These are phyloP conservation scores for Ophthalmolycus amberensis DNA, from an alignment of 2,113 vertebrate species.

Conservation along the genomic window DNA sequence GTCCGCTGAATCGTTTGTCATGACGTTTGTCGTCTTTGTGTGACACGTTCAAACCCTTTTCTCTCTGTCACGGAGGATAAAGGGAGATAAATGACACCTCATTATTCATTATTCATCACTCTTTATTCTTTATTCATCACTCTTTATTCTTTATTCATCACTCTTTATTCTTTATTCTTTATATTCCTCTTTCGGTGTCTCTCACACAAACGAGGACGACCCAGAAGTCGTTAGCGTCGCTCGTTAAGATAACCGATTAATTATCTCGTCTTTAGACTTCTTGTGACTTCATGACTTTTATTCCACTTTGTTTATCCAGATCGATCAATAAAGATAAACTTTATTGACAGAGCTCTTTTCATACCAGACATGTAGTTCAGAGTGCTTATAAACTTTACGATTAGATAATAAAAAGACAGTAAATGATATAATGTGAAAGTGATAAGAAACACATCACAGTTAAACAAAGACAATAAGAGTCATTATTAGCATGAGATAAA, in stretches of 20 bases:
- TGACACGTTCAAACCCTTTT: not conserved
- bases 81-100: constrained; percentile 68
- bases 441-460: too few relatives aligned
- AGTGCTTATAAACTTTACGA: too few relatives aligned
- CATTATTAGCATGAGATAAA: too few relatives aligned
- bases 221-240: not conserved
- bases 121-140: not conserved
- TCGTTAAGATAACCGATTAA: not conserved
- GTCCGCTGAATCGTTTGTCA: not conserved
- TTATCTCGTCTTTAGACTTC: not conserved
- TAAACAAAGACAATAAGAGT: too few relatives aligned
- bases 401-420: too few relatives aligned
- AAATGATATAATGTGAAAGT: too few relatives aligned
- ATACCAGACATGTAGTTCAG: too few relatives aligned
- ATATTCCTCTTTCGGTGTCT: not conserved
- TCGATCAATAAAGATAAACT: too few relatives aligned
- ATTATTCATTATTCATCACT: constrained; percentile 63
- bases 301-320: not conserved
- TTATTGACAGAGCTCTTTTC: too few relatives aligned
- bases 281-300: not conserved
- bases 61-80: constrained; percentile 47
- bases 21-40: constrained; percentile 29
- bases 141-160: constrained; percentile 7
- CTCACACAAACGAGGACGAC: not conserved
- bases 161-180: constrained; percentile 4